These are phyloP conservation scores for Diglossa cyanea DNA, from an alignment of 2,797 vertebrate species.

Conservation along the genomic window DNA sequence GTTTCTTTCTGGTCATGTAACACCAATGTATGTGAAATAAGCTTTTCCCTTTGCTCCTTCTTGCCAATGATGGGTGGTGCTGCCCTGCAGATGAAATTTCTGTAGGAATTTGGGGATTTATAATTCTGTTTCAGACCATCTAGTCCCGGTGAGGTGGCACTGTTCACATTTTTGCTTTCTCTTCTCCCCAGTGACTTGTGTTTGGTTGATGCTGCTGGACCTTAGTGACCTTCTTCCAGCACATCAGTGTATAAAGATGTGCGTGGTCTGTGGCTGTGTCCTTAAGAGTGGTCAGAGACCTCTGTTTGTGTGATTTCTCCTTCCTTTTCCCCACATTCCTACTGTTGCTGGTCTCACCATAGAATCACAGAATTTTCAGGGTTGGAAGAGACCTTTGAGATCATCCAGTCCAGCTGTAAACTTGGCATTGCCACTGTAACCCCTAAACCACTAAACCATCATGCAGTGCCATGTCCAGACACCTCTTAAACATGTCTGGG, in stretches of 20 bases:
- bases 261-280: neutral
- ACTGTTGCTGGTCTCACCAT: neutral
- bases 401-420: neutral
- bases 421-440: no score
- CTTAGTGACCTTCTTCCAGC: neutral
- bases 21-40: neutral
- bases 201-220: neutral
- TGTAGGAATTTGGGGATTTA: neutral
- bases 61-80: neutral
- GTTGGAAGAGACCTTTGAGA: neutral
- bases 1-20: neutral
- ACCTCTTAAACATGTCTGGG: neutral
- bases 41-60: neutral
- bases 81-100: neutral
- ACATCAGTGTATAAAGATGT: neutral
- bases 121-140: neutral
- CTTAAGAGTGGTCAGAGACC: neutral
- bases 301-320: neutral
- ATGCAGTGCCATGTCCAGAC: neutral
- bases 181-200: neutral
- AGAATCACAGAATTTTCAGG: neutral
- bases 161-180: neutral
- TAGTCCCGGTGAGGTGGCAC: neutral
- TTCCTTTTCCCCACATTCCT: neutral
- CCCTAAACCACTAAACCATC: neutral